Base-by-base conservation (phyloP, 2,797 vertebrate species). In the Chaunax sp. region DNA sequence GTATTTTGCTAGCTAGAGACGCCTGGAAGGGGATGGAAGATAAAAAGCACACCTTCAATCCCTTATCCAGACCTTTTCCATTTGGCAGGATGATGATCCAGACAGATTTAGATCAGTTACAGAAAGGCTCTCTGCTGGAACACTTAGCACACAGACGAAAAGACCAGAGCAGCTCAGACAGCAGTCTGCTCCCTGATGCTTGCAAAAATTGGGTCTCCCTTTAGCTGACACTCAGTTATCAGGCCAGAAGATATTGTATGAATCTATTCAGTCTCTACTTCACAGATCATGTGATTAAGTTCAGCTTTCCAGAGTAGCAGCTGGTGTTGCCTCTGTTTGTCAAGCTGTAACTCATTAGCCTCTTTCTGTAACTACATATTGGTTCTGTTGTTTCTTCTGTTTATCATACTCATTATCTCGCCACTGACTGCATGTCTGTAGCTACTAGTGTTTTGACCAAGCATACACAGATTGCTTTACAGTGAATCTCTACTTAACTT, bases 41-140 rank as follows among this genome's bases (percentile, higher is more conserved):
- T 22, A 55, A 66, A 75, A 37, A 19, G 50, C 62, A 75, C 56
- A 51, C 52, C 45, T 72, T 50, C 69, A 76, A 87, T 85, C 72
- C 30, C 44, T 88, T 88, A 77, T 76, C 80, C 90, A 90, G 87
- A 89, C 64, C 23, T 80, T 80, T 88, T 82, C 81, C 72, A 67
- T 80, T 81, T 72, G 69, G 82, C 79, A 75, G 70, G 64, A 46
- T 73, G 83, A 80, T 56, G 73, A 57, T 70, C 58, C 62, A 62
- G 80, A 86, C 83, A 80, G 70, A 72, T 63, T 41, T 75, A 53
- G 68, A 79, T 81, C 76, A 28, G 76, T 59, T 35, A 40, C 55
- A 60, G 19, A 66, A 54, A 63, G 38, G 16, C 16, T 52, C 72
- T 77, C 74, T 90, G 89, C 60, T 74, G 54, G 66, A 88, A 82